Percentiles rank a stretch among this genome's conserved stretches.
phyloP scores from a whole-genome alignment of 1,140 invertebrate species.

The Mya arenaria region DNA sequence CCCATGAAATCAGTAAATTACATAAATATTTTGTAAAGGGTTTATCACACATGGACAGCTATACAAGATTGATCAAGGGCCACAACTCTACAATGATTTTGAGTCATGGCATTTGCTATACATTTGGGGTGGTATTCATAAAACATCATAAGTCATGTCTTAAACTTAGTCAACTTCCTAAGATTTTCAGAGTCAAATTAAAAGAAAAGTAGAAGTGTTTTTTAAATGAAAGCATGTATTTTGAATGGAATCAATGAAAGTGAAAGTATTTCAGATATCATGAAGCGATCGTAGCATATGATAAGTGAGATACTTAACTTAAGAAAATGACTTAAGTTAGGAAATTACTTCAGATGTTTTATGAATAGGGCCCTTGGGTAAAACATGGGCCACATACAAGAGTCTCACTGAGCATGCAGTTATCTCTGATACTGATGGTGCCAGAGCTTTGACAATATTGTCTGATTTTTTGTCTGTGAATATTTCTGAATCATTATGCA shows the following conservation, averaged over 20 bases:
- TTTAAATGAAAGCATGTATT: background rate
- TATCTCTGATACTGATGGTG: background rate
- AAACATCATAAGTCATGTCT: background rate
- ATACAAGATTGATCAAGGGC: background rate
- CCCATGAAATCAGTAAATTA: background rate
- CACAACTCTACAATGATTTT: background rate
- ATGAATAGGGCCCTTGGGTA: background rate
- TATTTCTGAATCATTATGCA: no score
- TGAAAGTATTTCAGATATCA: background rate
- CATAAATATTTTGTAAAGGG: background rate
- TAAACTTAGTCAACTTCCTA: background rate
- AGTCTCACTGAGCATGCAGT: background rate
- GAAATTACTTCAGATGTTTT: background rate
- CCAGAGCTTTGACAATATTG: background rate
- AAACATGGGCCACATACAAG: background rate
- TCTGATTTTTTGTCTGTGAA: background rate
- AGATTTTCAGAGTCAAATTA: background rate
- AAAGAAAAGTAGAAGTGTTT: background rate
- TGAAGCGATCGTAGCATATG: background rate
- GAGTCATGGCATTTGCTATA: background rate
- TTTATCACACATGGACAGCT: background rate
- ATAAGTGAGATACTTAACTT: no score
- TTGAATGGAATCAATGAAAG: background rate
- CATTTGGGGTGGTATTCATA: background rate
- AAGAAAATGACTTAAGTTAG: no score